Base-by-base conservation (phyloP, 2,888 invertebrate species). In the Caenorhabditis virilis region DNA sequence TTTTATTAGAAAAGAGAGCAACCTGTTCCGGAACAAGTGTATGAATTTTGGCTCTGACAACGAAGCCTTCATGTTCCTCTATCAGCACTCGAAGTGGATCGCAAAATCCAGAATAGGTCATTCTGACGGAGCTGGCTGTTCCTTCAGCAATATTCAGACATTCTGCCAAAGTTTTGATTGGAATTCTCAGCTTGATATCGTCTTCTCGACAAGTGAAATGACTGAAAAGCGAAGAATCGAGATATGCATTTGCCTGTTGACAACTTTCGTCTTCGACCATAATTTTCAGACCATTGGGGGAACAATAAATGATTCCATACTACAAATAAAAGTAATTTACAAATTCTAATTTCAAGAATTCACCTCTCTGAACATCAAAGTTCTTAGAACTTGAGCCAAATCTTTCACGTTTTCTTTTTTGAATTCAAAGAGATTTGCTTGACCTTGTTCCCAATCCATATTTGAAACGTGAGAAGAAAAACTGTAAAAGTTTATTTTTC, bases 361-460 rank as follows among this genome's bases (percentile, higher is more conserved):
- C 4, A 66, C 69, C 35, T 69, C 69, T 50, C 64, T 55, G 33
- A 69, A 69, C 2, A 26, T 18, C 1, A 69, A 33, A 2, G 65
- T 48, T 43, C 66, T 69, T 9, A 66, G 13, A n/a, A 69, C 22
- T 38, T 48, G 50, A 6, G 55, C 48, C 22, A 69, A 33, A 20
- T 69, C 69, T 46, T 48, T 58, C 23, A 60, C 65, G 59, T 66
- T 66, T 18, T 69, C 69, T 46, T 65, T 69, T 35, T 57, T 55
- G 39, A 69, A 47, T 16, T 65, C 65, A 18, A 66, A 11, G 27
- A 62, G 25, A 46, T 46, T 26, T 45, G 35, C 13, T 42, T 42
- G 42, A 9, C 42, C 42, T 23, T 23, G 23, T 23, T 30, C 42
- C 16, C 16, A 22, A 13, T 47, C 20, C 23, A 50, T 39, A 1